Base-by-base conservation (phyloP, 2,113 vertebrate genomes). In the Megaceryle maxima region DNA sequence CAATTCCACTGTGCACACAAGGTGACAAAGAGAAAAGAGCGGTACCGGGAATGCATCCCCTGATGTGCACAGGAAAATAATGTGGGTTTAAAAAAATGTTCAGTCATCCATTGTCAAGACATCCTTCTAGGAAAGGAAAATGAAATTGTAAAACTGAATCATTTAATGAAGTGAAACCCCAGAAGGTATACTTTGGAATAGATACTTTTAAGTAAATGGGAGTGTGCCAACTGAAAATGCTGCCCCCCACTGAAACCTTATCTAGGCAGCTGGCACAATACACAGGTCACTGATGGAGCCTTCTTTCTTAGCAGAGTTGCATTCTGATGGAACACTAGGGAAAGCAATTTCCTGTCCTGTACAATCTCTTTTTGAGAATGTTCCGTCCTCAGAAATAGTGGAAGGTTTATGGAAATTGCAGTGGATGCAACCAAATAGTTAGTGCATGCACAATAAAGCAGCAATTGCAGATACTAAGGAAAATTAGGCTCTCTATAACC, bases 401-500 rank as follows among this genome's bases (percentile, higher is more conserved):
- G 21, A 84, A 88, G 25, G 44, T 62, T 91, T 95, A 63, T 94
- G 66, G 75, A 84, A 93, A 90, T 93, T 86, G 62, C 13, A 46
- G 62, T 91, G 44, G 44, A 81, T 84, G 26, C 62, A 92, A 82
- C 60, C 53, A 87, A 88, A 82, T 19, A 88, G 70, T 56, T 73
- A 74, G 62, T 62, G 83, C 64, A 66, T 81, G 53, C 41, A 50
- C 90, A 92, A 87, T 95, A 93, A 93, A 90, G 73, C 48, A 11
- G 35, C 35, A 68, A 87, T 95, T 93, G 86, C 73, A 93, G 76
- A 80, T 81, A 95, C 73, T 62, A 72, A 79, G 73, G 68, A 92
- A 94, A 87, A 96, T 81, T 78, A 90, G 69, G 21, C 73, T 84
- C 31, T 94, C 51, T 81, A 8, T 90, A 93, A 88, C 62, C 94